Percentiles rank a stretch among this genome's conserved stretches.
phyloP scores from a whole-genome alignment of 2,797 vertebrate species.

The Gambelia wislizenii region DNA sequence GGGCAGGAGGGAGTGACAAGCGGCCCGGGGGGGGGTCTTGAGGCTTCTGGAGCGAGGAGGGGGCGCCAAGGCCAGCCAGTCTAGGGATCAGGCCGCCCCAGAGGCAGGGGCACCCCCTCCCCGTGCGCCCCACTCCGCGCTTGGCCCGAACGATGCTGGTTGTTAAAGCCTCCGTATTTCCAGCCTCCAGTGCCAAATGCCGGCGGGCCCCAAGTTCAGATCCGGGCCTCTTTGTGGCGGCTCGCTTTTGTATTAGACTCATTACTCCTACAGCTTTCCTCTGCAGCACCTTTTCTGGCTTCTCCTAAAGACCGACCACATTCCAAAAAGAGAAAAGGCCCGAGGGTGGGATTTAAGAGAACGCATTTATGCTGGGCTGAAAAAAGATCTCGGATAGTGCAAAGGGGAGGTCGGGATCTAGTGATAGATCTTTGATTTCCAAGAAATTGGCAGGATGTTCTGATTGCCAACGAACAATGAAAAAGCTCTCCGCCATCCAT shows the following conservation, averaged over 20 bases:
- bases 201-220: too few relatives aligned
- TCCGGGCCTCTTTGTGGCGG: background rate
- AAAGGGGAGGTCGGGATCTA: too few relatives aligned
- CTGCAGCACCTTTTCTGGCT: constrained; percentile 78
- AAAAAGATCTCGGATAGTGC: too few relatives aligned
- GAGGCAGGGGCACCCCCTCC: background rate
- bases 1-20: background rate
- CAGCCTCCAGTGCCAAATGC: too few relatives aligned
- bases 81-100: background rate
- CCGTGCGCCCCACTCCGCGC: background rate
- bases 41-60: background rate
- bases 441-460: too few relatives aligned
- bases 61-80: background rate
- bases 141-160: background rate
- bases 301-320: constrained; percentile 79
- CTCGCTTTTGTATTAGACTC: too few relatives aligned
- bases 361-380: background rate
- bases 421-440: too few relatives aligned
- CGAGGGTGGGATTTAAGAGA: background rate
- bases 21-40: background rate
- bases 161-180: background rate
- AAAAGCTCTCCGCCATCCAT: too few relatives aligned
- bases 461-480: too few relatives aligned
- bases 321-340: background rate
- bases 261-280: too few relatives aligned